phyloP scores from a whole-genome alignment of 2,113 vertebrate genomes.

The Marmota monax region DNA sequence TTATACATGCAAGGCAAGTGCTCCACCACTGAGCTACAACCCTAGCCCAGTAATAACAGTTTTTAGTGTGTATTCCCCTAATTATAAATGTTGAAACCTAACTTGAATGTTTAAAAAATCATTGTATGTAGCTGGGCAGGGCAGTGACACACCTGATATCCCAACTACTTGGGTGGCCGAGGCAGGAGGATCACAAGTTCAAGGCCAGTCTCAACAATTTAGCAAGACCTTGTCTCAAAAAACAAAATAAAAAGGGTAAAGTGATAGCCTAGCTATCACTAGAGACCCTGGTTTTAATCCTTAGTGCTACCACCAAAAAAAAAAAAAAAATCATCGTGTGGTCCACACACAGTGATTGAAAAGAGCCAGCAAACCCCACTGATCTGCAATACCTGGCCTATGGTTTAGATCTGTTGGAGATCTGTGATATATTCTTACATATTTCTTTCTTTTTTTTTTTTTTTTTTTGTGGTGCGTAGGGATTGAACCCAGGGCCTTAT shows the following conservation, averaged over 20 bases:
- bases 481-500: no score
- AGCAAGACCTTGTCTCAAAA: not conserved
- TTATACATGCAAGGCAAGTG: no score
- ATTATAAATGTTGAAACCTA: not conserved
- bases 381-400: constrained; percentile 27
- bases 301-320: not conserved
- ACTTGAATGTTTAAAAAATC: constrained; percentile 57
- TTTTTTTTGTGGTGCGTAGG: no score
- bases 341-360: not conserved
- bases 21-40: no score
- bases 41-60: not conserved
- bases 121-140: not conserved
- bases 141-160: no score
- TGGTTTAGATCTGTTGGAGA: not conserved
- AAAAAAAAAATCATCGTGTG: not conserved
- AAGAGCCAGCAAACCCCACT: not conserved
- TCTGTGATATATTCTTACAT: no score
- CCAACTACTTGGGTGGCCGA: not conserved
- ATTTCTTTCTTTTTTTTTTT: not conserved
- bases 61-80: constrained; percentile 10
- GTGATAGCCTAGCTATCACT: not conserved
- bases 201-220: not conserved
- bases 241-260: not conserved
- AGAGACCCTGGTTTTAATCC: not conserved
- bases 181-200: not conserved